Conservation (phyloP, 23 tunicate species). For the Botrylloides violaceus region DNA sequence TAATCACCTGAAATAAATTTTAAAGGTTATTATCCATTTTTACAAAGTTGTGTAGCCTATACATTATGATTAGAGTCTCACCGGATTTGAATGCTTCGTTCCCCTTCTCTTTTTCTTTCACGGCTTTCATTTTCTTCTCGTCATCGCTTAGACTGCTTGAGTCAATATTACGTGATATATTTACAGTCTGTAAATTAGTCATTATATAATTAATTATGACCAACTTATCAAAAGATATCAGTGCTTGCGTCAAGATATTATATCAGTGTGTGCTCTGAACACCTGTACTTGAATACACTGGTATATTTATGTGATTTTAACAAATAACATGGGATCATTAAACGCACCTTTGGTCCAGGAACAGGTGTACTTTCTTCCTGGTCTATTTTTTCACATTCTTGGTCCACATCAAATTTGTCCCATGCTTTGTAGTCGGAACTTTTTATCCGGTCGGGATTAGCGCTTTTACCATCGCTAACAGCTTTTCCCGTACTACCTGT, state of each 20-base stretch:
- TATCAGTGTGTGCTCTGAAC: no score
- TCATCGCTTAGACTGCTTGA: constrained; percentile 29
- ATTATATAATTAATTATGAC: no score
- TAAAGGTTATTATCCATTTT: neutral
- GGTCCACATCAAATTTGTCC: constrained; percentile 89
- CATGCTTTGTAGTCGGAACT: constrained; percentile 78
- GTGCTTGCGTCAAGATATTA: no score
- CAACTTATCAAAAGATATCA: no score
- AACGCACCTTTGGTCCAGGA: neutral
- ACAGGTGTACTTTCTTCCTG: constrained; percentile 12
- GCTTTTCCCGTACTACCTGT: neutral
- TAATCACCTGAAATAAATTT: constrained; percentile 48
- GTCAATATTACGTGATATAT: constrained; percentile 43
- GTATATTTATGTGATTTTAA: no score
- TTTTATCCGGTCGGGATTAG: constrained; percentile 39
- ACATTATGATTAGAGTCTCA: no score
- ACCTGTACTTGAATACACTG: no score
- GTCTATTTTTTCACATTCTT: constrained; percentile 81
- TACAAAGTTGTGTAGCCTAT: no score
- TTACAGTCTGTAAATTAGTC: neutral
- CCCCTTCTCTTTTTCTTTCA: constrained; percentile 74
- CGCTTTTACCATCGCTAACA: neutral
- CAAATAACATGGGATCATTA: neutral
- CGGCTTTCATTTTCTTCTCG: constrained; percentile 40
- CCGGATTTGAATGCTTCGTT: constrained; percentile 94